These are phyloP conservation scores for Scrobipalpa costella DNA, from an alignment of 2,888 invertebrate genomes.

Conservation along the genomic window DNA sequence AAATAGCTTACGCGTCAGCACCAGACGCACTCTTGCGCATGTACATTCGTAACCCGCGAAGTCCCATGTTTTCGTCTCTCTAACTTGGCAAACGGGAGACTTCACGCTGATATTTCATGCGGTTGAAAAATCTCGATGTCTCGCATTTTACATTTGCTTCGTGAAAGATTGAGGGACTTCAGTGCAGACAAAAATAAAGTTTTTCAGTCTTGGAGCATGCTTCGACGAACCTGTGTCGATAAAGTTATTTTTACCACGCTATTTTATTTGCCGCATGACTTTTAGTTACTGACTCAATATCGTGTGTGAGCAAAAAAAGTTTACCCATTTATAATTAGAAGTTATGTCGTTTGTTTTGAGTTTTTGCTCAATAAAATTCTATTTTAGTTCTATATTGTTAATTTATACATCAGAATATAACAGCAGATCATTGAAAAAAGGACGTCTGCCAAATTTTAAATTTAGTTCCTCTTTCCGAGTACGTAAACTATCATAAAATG, in stretches of 20 bases:
- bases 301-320: background rate
- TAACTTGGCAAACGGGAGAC: conserved; percentile 29
- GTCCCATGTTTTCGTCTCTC: background rate
- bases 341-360: background rate
- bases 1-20: conserved; percentile 75
- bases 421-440: too few species aligned
- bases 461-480: too few species aligned
- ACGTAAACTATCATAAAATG: background rate
- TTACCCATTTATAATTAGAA: background rate
- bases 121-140: background rate
- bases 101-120: conserved; percentile 19
- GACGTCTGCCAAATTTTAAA: too few species aligned
- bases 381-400: background rate
- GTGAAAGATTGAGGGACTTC: conserved; percentile 32
- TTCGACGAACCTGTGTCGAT: conserved; percentile 62
- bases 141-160: background rate
- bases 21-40: conserved; percentile 62
- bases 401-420: background rate
- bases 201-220: conserved; percentile 31
- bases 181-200: background rate
- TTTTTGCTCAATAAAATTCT: background rate
- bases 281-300: conserved; percentile 27
- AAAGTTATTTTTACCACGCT: conserved; percentile 68
- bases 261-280: conserved; percentile 62
- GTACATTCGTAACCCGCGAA: conserved; percentile 29